Conservation (phyloP, 2,113 vertebrate genomes). For the Morone saxatilis region DNA sequence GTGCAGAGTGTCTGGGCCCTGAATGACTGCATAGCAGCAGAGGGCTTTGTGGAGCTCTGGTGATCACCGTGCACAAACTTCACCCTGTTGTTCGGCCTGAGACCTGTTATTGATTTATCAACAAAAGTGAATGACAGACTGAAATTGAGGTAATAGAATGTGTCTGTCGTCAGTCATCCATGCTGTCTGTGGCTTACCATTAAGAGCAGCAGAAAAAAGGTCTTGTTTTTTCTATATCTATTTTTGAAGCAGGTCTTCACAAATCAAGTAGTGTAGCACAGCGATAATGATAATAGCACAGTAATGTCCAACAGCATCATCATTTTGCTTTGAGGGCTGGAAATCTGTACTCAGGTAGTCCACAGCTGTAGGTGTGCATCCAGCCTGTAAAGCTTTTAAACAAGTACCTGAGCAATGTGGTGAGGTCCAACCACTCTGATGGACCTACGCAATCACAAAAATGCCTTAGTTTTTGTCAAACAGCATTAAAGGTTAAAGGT, state of each 20-base stretch:
- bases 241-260: neutral
- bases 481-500: neutral
- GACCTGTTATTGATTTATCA: conserved; percentile 22
- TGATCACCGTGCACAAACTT: neutral
- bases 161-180: neutral
- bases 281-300: no score
- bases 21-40: conserved; percentile 29
- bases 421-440: neutral
- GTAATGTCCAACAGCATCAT: neutral
- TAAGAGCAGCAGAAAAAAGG: neutral
- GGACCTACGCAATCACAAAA: neutral
- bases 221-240: no score
- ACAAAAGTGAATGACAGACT: conserved; percentile 1
- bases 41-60: conserved; percentile 3
- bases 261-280: neutral
- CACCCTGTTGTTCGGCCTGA: neutral
- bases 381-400: neutral
- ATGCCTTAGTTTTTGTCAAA: neutral
- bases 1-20: conserved; percentile 7
- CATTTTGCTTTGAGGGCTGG: neutral
- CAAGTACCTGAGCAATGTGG: neutral
- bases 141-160: conserved; percentile 1
- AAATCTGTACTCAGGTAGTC: neutral
- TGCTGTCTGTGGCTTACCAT: neutral
- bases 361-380: neutral